Conservation (phyloP, 2,888 invertebrate genomes). For the Gandaritis pyraliata region DNA sequence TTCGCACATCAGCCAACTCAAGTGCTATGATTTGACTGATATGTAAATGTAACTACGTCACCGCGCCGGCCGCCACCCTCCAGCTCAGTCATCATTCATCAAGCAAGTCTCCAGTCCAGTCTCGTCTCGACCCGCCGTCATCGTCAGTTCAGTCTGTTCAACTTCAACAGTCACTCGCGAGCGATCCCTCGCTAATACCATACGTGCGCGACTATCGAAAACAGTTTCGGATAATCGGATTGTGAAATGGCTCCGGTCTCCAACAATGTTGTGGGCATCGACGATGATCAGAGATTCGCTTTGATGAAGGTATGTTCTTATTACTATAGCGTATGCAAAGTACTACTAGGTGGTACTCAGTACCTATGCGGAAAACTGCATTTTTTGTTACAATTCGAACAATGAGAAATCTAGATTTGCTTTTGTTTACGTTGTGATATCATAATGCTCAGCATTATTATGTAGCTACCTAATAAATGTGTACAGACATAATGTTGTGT, state of each 20-base stretch:
- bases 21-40: too few species aligned
- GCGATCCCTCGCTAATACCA: constrained; percentile 38
- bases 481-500: too few species aligned
- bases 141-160: background rate
- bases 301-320: constrained; percentile 89
- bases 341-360: too few species aligned
- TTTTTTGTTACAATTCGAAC: background rate
- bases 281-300: constrained; percentile 90
- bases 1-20: too few species aligned
- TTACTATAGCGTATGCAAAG: background rate
- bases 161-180: constrained; percentile 43
- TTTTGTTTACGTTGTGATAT: constrained; percentile 35
- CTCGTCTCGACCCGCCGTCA: background rate
- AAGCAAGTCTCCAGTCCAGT: constrained; percentile 1
- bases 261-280: constrained; percentile 81
- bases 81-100: background rate
- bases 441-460: background rate
- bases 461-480: background rate
- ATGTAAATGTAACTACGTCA: too few species aligned
- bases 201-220: constrained; percentile 33
- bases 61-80: too few species aligned
- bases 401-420: constrained; percentile 21
- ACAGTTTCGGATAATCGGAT: constrained; percentile 22
- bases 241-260: constrained; percentile 75
- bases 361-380: too few species aligned